Conservation (phyloP, 2,888 invertebrate genomes). For the Deroplatys truncata region DNA sequence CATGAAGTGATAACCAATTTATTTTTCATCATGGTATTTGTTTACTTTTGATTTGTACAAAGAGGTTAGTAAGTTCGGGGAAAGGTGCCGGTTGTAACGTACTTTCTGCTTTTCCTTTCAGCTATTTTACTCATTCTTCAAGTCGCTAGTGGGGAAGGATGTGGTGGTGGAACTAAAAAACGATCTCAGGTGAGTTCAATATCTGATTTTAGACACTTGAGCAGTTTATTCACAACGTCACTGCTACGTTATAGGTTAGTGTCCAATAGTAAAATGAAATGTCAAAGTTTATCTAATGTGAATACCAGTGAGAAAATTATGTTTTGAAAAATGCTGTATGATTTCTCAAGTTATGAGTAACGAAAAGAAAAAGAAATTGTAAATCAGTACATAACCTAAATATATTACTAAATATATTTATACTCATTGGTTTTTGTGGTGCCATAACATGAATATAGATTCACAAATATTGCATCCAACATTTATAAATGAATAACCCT, state of each 20-base stretch:
- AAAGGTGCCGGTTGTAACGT: neutral
- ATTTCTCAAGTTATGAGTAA: too few species aligned
- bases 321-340: too few species aligned
- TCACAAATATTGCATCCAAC: too few species aligned
- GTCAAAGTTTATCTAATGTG: too few species aligned
- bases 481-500: too few species aligned
- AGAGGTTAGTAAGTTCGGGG: neutral
- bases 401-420: too few species aligned
- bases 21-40: neutral
- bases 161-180: conserved; percentile 98
- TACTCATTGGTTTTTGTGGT: too few species aligned
- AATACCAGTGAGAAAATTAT: too few species aligned
- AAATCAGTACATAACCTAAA: too few species aligned
- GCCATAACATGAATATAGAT: too few species aligned
- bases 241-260: neutral
- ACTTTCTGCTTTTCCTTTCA: conserved; percentile 38
- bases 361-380: too few species aligned
- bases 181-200: conserved; percentile 73
- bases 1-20: neutral
- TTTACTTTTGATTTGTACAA: neutral
- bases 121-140: conserved; percentile 99
- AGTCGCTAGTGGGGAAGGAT: conserved; percentile 96
- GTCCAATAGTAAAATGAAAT: neutral
- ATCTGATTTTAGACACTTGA: neutral
- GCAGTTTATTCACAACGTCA: neutral